These are phyloP conservation scores for Drosophila ezoana DNA, from an alignment of 2,888 invertebrate species.

Conservation along the genomic window DNA sequence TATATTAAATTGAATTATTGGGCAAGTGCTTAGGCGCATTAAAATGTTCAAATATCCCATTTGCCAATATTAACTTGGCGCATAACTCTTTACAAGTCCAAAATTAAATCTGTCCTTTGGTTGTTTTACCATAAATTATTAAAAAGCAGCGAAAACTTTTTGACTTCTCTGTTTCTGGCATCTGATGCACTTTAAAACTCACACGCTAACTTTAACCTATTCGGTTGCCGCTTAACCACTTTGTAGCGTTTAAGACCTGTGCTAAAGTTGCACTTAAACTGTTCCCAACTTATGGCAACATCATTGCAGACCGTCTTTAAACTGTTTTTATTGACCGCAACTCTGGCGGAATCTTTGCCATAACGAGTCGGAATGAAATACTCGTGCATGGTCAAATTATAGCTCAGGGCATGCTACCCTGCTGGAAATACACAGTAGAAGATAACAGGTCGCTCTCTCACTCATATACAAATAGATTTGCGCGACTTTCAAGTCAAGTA, in stretches of 20 bases:
- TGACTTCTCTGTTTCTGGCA: background rate
- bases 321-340: background rate
- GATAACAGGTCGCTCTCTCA: too few species aligned
- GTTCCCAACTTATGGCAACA: constrained; percentile 6
- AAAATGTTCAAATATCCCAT: constrained; percentile 21
- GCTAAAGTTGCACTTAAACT: background rate
- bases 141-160: background rate
- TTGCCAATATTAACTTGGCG: constrained; percentile 21
- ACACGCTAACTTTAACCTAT: background rate
- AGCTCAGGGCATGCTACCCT: too few species aligned
- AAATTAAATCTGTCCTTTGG: constrained; percentile 3
- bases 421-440: too few species aligned
- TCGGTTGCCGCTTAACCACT: background rate
- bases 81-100: constrained; percentile 37
- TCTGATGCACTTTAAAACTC: background rate
- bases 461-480: too few species aligned
- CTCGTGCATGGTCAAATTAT: too few species aligned
- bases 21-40: constrained; percentile 54
- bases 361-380: too few species aligned
- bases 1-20: constrained; percentile 77
- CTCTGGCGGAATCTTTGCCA: background rate
- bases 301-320: too few species aligned
- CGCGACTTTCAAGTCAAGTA: too few species aligned
- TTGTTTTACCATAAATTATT: background rate
- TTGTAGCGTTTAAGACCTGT: constrained; percentile 1